A percentile compares a stretch with the other conserved stretches of the same genome.
Conservation (phyloP, 2,113 vertebrate species). For the Prietella phreatophila region DNA sequence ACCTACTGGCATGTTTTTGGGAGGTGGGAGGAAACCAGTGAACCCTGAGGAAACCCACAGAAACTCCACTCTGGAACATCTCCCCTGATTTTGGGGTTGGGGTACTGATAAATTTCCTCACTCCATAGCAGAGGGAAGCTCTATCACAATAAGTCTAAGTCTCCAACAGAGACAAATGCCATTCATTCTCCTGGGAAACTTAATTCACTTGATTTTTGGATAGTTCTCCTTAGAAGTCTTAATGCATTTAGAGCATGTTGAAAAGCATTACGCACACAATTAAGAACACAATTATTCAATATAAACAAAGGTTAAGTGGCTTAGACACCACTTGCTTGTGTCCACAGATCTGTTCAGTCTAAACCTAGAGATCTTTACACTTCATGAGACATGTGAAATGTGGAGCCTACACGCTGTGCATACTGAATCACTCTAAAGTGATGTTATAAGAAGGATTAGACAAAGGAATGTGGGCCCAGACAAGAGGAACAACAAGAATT, state of each 20-base stretch:
- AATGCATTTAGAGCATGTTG: background rate
- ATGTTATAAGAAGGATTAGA: slow-evolving; percentile 29
- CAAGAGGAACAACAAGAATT: slow-evolving; percentile 4
- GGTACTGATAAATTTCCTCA: background rate
- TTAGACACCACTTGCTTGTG: slow-evolving; percentile 20
- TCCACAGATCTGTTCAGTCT: background rate
- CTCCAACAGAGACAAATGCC: background rate
- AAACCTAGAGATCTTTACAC: slow-evolving; percentile 22
- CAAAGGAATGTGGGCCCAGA: slow-evolving; percentile 15
- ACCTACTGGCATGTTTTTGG: background rate
- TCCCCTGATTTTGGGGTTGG: background rate
- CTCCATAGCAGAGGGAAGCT: background rate
- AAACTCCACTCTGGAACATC: background rate
- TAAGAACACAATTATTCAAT: slow-evolving; percentile 14
- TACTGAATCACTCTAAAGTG: slow-evolving; percentile 22
- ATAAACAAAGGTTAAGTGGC: slow-evolving; percentile 26
- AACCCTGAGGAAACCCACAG: background rate
- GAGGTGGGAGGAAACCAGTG: background rate
- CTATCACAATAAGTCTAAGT: background rate
- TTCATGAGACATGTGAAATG: slow-evolving; percentile 26
- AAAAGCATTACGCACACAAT: slow-evolving; percentile 16
- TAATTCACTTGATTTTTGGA: slow-evolving; percentile 4
- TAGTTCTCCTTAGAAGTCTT: slow-evolving; percentile 4
- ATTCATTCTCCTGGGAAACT: slow-evolving; percentile 6
- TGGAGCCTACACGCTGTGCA: slow-evolving; percentile 25